These are phyloP conservation scores for Emmelina monodactyla DNA, from an alignment of 2,888 invertebrate species.

Conservation along the genomic window DNA sequence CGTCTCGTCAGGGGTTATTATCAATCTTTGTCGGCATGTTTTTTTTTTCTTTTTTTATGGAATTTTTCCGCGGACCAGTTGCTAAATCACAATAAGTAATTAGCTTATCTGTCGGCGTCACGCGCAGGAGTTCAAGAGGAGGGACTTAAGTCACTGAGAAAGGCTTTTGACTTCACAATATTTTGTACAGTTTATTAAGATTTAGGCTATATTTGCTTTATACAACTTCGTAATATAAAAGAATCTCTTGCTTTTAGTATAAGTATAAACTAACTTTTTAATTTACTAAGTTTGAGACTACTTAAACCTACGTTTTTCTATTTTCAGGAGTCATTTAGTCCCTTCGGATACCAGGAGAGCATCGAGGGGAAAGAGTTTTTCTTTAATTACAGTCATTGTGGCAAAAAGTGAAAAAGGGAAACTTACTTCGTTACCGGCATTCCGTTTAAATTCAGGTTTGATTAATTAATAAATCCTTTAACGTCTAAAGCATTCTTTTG, in stretches of 20 bases:
- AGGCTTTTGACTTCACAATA: too few relatives aligned
- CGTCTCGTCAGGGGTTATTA: slow-evolving; percentile 48
- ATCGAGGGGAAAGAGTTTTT: slow-evolving; percentile 9
- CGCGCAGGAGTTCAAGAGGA: slow-evolving; percentile 20
- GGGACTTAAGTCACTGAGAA: too few relatives aligned
- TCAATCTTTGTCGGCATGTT: slow-evolving; percentile 34
- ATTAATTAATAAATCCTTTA: slow-evolving; percentile 50
- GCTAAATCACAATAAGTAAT: slow-evolving; percentile 55
- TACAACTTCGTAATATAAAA: too few relatives aligned
- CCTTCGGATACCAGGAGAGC: background rate
- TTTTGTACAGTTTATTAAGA: too few relatives aligned
- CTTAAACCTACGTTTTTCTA: too few relatives aligned
- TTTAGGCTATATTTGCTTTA: too few relatives aligned
- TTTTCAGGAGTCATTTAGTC: too few relatives aligned
- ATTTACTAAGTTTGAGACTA: too few relatives aligned
- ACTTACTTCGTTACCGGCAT: slow-evolving; percentile 57
- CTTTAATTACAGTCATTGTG: slow-evolving; percentile 54
- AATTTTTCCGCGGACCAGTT: slow-evolving; percentile 38
- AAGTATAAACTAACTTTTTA: too few relatives aligned
- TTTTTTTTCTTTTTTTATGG: slow-evolving; percentile 30
- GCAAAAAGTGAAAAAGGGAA: too few relatives aligned
- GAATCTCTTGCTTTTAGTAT: too few relatives aligned
- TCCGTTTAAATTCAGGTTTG: slow-evolving; percentile 51
- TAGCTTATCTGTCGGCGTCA: slow-evolving; percentile 57
- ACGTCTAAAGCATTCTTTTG: background rate